These are phyloP conservation scores for Alectura lathami DNA, from an alignment of 2,113 vertebrate species.

Conservation along the genomic window DNA sequence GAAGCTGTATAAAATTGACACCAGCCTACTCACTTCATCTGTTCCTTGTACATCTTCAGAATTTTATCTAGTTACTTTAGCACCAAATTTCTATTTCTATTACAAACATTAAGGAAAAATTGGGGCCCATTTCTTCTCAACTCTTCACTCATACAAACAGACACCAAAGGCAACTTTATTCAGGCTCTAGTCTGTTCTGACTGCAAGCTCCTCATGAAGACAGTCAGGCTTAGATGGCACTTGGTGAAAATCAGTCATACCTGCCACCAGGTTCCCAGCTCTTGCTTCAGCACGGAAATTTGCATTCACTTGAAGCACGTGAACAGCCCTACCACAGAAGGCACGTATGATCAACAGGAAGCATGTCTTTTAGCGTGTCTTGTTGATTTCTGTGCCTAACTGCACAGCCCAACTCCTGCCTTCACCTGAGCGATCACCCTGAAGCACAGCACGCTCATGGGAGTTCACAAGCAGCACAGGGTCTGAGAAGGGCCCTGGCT, in stretches of 20 bases:
- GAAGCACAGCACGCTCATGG: background rate
- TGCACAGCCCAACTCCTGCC: background rate
- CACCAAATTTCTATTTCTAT: constrained; percentile 20
- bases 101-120: constrained; percentile 40
- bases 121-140: background rate
- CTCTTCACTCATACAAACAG: background rate
- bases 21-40: constrained; percentile 65
- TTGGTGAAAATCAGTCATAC: background rate
- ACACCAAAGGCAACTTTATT: background rate
- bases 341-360: background rate
- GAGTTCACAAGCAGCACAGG: background rate
- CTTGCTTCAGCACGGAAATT: background rate
- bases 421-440: accelerated
- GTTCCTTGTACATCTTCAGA: constrained; percentile 31
- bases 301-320: background rate
- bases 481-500: background rate
- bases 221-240: background rate
- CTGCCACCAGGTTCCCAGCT: background rate
- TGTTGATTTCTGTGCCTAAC: background rate
- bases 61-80: constrained; percentile 23
- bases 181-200: background rate
- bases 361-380: background rate
- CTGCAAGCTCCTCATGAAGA: background rate
- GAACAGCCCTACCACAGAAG: background rate
- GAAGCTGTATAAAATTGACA: constrained; percentile 13